Base-by-base conservation (phyloP, 2,113 vertebrate genomes). In the Calypte anna region DNA sequence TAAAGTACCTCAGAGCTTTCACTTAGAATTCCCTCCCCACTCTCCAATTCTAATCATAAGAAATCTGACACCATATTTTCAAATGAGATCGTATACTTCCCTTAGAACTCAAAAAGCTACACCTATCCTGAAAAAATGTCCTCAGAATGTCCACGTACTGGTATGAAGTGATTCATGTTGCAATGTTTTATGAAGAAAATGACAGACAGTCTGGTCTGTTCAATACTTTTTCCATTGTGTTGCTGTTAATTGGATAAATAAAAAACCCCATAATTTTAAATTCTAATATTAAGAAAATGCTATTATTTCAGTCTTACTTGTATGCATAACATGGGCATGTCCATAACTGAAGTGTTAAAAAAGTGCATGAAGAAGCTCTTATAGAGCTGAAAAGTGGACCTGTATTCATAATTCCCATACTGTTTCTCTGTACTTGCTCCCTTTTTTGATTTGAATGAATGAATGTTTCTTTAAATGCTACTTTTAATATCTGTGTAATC, bases 401-500 rank as follows among this genome's bases (percentile, higher is more conserved):
- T 57, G 9, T 63, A 38, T 64, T 91, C 9, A 7, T 82, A 61
- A 68, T 48, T 91, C 36, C 50, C 23, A 25, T 43, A 68, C 9
- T 76, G 2, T 69, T 89, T 73, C 58, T 72, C 51, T 79, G 10
- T 78, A 38, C 4, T 92, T 75, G 27, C 57, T 92, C 22, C 24
- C 23, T 36, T 85, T 82, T 57, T 72, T 36, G 36, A 82, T 91
- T 69, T 91, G 62, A 72, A 66, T 89, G 14, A 66, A 38, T 40
- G 31, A 36, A 30, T 75, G 54, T 43, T 86, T 91, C 58, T 84
- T 93, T 51, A 94, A 92, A 91, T 92, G 62, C 54, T 89, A 50
- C 54, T 96, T 92, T 89, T 96, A 94, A 75, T 94, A 85, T 89
- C 36, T 85, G 19, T 72, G 58, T 77, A 67, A 68, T 61, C 82